Percentiles rank a stretch among this genome's conserved stretches.
Conservation (phyloP, 2,888 invertebrate species). For the Drosophila niveifrons region DNA sequence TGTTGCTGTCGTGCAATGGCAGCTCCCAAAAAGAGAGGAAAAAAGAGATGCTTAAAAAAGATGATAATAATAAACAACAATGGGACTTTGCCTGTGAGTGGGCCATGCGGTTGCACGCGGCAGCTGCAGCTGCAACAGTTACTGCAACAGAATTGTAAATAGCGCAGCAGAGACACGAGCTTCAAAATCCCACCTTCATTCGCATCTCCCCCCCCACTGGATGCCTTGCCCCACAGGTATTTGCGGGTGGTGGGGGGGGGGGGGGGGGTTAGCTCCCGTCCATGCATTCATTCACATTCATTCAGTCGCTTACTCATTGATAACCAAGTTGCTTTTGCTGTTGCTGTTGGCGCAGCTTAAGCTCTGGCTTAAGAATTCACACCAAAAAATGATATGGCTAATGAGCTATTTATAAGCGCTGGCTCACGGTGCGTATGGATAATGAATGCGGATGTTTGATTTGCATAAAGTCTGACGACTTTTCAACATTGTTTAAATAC, state of each 20-base stretch:
- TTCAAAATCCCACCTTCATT: conserved; percentile 33
- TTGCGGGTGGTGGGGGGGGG: not conserved
- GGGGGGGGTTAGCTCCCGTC: conserved; percentile 1
- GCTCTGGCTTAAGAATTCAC: conserved; percentile 22
- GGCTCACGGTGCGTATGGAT: conserved; percentile 19
- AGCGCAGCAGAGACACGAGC: conserved; percentile 29
- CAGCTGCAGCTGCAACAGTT: conserved; percentile 52
- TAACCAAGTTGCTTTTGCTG: conserved; percentile 13
- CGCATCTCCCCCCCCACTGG: not conserved
- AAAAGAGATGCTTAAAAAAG: conserved; percentile 16
- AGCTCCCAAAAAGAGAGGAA: conserved; percentile 27
- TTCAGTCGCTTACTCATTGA: conserved; percentile 40
- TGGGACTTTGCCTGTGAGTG: conserved; percentile 54
- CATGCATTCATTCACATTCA: conserved; percentile 56
- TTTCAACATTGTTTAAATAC: not conserved
- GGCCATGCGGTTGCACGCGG: conserved; percentile 44
- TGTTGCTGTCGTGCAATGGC: conserved; percentile 50
- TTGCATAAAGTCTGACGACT: not conserved
- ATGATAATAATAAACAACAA: conserved; percentile 54
- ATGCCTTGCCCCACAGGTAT: conserved; percentile 29
- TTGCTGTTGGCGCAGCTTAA: conserved; percentile 13
- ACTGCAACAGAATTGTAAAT: conserved; percentile 51
- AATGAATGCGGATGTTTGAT: conserved; percentile 10
- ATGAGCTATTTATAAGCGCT: conserved; percentile 3
- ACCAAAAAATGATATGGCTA: conserved; percentile 1